Base-by-base conservation (phyloP, 2,888 invertebrate species). In the Chaitophorus viminalis region DNA sequence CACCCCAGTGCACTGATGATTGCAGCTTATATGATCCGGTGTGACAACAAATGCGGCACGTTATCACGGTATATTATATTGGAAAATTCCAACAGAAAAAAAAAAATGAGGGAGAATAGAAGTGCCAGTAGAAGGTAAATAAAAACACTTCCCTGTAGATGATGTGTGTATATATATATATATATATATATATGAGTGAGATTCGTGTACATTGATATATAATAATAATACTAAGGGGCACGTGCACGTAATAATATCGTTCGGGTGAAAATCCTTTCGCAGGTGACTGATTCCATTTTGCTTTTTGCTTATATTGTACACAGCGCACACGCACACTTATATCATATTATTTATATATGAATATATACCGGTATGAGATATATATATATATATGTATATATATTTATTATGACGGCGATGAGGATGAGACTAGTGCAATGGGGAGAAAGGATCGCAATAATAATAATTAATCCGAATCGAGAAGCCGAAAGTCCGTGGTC, bases 401-500 rank as follows among this genome's bases (percentile, higher is more conserved):
- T n/a, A n/a, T n/a, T n/a, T n/a, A n/a, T n/a, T n/a, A 25, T 46
- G 46, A 17, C 31, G 46, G 14, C 33, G 21, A 46, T 31, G 14
- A n/a, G 8, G 79, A 65, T 2, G 68, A 68, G 68, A 68, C 60
- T 33, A n/a, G 21, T 29, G 54, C 36, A 75, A 72, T n/a, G 52
- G 54, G 72, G 72, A 54, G 76, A 46, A 84, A 76, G 76, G 84
- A 76, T 75, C 75, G 75, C 65, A 87, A 87, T 87, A 68, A 77
- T 85, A 87, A 87, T 87, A 87, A 87, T 87, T 87, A 87, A 87
- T 78, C 86, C 78, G 52, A 86, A 86, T 87, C 72, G 78, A 87
- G 86, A 87, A 78, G 77, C 85, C 85, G 77, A 46, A 76, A 75
- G 76, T 36, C 70, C 77, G n/a, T 78, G 78, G 78, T 52, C 85